Base-by-base conservation (phyloP, 2,888 invertebrate species). In the Petrophora chlorosata region DNA sequence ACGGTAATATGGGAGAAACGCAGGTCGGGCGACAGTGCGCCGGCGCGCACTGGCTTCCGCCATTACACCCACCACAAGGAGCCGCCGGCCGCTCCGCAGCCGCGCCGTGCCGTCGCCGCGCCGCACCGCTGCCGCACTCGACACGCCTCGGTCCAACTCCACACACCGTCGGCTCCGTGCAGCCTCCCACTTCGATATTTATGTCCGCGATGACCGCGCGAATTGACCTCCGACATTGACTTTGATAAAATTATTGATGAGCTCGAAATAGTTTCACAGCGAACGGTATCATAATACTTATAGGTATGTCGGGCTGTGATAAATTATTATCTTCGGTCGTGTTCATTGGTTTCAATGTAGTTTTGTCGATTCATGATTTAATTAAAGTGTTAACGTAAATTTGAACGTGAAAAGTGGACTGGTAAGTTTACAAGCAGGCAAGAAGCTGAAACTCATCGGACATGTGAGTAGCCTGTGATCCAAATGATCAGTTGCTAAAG, bases 181-280 rank as follows among this genome's bases (percentile, higher is more conserved):
- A 28, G 33, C 34, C 34, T 34, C 34, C 22, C 28, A 9, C 9
- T 34, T 19, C 33, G 41, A 25, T 41, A 41, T 41, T 41, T 15
- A 41, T 33, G 26, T 41, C 16, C 41, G 32, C 15, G 41, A 15
- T 32, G 32, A 15, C 10, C 28, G 13, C 3, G n/a, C 10, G 17
- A 5, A 17, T 13, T 29, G 39, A 39, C 39, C 28, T 39, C 28
- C n/a, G 13, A 5, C 19, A 9, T 19, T 14, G 13, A 19, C 28
- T 29, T 39, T n/a, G 13, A 28, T 3, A 14, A 15, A 15, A 25
- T 34, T 13, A n/a, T n/a, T n/a, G n/a, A n/a, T n/a, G n/a, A n/a
- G n/a, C n/a, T n/a, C n/a, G n/a, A n/a, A n/a, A n/a, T n/a, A n/a
- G n/a, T n/a, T n/a, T n/a, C n/a, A n/a, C n/a, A n/a, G n/a, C n/a